Conservation (phyloP, 2,888 invertebrate genomes). For the Cactoblastis cactorum region DNA sequence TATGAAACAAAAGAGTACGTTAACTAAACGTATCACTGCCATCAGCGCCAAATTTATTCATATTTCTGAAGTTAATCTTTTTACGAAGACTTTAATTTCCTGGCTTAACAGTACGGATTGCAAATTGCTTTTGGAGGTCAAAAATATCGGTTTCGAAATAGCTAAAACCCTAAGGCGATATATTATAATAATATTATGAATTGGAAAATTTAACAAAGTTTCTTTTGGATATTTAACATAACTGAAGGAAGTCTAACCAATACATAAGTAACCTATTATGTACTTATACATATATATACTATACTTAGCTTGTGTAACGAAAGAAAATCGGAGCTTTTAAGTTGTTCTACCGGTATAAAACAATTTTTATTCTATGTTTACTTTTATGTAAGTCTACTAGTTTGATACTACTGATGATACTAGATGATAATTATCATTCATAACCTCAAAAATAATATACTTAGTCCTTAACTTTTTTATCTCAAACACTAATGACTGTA, state of each 20-base stretch:
- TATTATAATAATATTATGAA: neutral
- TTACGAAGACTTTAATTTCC: conserved; percentile 25
- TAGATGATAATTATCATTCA: too few species aligned
- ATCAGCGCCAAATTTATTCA: conserved; percentile 17
- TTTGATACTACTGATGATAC: too few species aligned
- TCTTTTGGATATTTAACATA: neutral
- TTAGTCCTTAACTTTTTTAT: too few species aligned
- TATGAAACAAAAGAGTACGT: too few species aligned
- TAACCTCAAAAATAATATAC: too few species aligned
- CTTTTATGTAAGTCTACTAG: too few species aligned
- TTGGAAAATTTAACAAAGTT: neutral
- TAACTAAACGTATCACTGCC: neutral
- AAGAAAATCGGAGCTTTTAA: too few species aligned
- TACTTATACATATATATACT: neutral
- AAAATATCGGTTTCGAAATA: conserved; percentile 16
- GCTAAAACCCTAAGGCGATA: conserved; percentile 4
- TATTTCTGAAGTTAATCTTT: conserved; percentile 22
- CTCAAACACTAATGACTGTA: too few species aligned
- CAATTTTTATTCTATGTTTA: too few species aligned
- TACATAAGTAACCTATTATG: too few species aligned
- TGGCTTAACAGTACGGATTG: conserved; percentile 19
- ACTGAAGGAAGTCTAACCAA: neutral
- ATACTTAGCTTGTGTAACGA: too few species aligned
- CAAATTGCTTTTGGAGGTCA: conserved; percentile 19
- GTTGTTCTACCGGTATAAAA: too few species aligned